phyloP scores from a whole-genome alignment of 2,888 invertebrate genomes.

The Harpalus rubripes region DNA sequence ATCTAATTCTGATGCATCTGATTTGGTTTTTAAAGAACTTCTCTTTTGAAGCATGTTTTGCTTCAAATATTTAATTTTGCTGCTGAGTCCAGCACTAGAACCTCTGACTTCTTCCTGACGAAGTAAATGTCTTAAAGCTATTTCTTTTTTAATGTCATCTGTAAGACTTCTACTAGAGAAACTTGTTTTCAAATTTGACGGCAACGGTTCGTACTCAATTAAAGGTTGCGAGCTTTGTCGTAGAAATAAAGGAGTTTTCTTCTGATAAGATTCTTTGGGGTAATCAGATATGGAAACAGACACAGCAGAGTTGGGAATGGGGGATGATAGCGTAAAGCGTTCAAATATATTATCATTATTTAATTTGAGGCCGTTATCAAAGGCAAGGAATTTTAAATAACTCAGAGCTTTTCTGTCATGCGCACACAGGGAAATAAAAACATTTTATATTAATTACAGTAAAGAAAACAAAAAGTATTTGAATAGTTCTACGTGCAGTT shows the following conservation, averaged over 20 bases:
- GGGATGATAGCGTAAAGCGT: constrained; percentile 65
- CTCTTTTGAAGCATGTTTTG: constrained; percentile 82
- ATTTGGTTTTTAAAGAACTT: constrained; percentile 80
- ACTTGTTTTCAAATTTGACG: constrained; percentile 44
- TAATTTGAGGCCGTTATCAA: constrained; percentile 74
- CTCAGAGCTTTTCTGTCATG: constrained; percentile 74
- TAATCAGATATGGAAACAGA: constrained; percentile 64
- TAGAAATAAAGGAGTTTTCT: constrained; percentile 42
- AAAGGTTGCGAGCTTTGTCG: constrained; percentile 59
- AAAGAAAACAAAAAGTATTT: constrained; percentile 67
- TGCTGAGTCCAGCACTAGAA: constrained; percentile 77
- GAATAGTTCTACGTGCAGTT: constrained; percentile 33
- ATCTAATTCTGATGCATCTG: constrained; percentile 79
- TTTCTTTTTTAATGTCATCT: constrained; percentile 75
- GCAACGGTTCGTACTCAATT: constrained; percentile 43
- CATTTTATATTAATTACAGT: constrained; percentile 69
- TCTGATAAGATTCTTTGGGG: constrained; percentile 59
- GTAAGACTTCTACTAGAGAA: constrained; percentile 66
- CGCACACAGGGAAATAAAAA: constrained; percentile 65
- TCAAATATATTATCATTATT: constrained; percentile 69
- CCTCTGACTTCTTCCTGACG: constrained; percentile 82
- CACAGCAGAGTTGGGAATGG: constrained; percentile 53
- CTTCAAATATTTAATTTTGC: constrained; percentile 83
- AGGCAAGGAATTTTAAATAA: constrained; percentile 76
- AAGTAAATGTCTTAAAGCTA: constrained; percentile 73